Percentiles rank a stretch among this genome's conserved stretches.
Evolutionary conservation across 2,888 invertebrate genomes (phyloP).

Genomic region (Andrena flavipes): DNA sequence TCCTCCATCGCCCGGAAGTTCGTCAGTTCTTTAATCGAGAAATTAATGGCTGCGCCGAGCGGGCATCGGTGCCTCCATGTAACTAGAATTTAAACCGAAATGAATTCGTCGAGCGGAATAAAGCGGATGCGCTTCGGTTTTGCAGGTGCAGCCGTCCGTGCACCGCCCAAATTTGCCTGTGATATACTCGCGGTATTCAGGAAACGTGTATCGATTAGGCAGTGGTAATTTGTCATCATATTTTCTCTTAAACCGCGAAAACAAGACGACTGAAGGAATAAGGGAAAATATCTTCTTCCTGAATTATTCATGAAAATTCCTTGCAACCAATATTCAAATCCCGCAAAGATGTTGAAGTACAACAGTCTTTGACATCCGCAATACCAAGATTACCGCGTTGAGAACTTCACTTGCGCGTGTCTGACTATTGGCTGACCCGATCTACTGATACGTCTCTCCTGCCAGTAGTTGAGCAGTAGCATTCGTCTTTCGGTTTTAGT

Average conservation of each 20-base stretch:
- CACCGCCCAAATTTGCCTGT: neutral
- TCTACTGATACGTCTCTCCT: conserved; percentile 11
- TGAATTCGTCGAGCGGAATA: neutral
- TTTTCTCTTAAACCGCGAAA: too few relatives aligned
- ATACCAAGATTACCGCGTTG: neutral
- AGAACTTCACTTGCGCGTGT: neutral
- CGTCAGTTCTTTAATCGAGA: conserved; percentile 41
- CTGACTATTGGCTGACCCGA: conserved; percentile 1
- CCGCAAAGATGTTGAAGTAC: too few relatives aligned
- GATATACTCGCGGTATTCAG: too few relatives aligned
- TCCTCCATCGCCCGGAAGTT: conserved; percentile 10
- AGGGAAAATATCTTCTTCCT: too few relatives aligned
- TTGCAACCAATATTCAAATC: too few relatives aligned
- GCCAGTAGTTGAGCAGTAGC: conserved; percentile 12
- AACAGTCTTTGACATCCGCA: too few relatives aligned
- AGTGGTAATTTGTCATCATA: too few relatives aligned
- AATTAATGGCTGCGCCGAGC: conserved; percentile 26
- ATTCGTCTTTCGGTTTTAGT: neutral
- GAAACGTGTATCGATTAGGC: too few relatives aligned
- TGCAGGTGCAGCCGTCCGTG: too few relatives aligned
- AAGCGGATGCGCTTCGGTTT: neutral
- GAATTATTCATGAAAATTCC: too few relatives aligned
- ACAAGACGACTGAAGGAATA: too few relatives aligned
- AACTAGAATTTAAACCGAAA: conserved; percentile 4
- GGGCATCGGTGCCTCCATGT: conserved; percentile 5